phyloP scores from a whole-genome alignment of 2,888 invertebrate species.

The Andrena bicolor region DNA sequence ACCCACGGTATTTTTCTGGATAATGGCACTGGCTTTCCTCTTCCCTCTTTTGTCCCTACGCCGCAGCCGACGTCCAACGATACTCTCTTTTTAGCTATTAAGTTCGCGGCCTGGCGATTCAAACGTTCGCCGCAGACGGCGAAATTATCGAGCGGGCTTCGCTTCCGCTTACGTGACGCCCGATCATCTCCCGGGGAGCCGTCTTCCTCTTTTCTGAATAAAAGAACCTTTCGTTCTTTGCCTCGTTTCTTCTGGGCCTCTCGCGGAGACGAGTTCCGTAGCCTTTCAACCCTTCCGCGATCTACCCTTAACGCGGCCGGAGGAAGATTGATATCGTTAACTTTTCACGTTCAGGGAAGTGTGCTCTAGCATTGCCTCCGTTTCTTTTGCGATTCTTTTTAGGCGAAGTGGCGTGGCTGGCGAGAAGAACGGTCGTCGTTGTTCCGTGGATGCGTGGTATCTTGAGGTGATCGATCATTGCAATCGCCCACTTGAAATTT shows the following conservation, averaged over 20 bases:
- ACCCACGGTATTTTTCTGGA: slow-evolving; percentile 75
- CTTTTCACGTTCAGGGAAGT: too few relatives aligned
- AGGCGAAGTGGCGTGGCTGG: too few relatives aligned
- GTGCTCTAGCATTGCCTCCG: too few relatives aligned
- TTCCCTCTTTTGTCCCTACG: slow-evolving; percentile 54
- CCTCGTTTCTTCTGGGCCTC: not conserved
- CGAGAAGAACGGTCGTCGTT: too few relatives aligned
- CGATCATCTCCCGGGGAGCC: slow-evolving; percentile 13
- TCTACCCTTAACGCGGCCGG: not conserved
- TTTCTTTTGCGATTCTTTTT: too few relatives aligned
- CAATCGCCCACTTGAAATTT: too few relatives aligned
- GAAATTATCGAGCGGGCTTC: slow-evolving; percentile 63
- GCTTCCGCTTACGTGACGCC: slow-evolving; percentile 42
- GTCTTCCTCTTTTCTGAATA: not conserved
- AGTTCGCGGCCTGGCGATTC: slow-evolving; percentile 55
- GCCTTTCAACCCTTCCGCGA: not conserved
- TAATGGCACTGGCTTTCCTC: slow-evolving; percentile 73
- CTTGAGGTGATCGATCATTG: too few relatives aligned
- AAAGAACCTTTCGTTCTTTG: not conserved
- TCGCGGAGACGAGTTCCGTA: not conserved
- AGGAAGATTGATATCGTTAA: slow-evolving; percentile 1
- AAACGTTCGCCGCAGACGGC: slow-evolving; percentile 66
- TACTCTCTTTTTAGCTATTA: slow-evolving; percentile 63
- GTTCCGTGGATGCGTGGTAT: too few relatives aligned
- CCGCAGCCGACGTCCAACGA: slow-evolving; percentile 24